Conservation (phyloP, 2,797 vertebrate species). For the Parauchenoglanis ngamensis region DNA sequence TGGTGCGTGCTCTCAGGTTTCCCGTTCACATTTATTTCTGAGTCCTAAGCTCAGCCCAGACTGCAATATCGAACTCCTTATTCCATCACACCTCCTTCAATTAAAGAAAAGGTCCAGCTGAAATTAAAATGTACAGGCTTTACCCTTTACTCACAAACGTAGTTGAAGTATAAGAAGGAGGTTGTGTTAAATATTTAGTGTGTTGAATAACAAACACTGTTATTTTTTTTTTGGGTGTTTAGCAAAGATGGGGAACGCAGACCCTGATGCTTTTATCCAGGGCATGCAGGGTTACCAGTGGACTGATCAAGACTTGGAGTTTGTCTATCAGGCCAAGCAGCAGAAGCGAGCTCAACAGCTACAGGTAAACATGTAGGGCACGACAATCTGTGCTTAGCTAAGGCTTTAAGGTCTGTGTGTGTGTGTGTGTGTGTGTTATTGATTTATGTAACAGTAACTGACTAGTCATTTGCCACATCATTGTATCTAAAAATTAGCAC, state of each 20-base stretch:
- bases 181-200: background rate
- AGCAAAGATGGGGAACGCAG: slow-evolving; percentile 27
- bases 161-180: background rate
- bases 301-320: slow-evolving; percentile 67
- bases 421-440: background rate
- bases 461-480: no score
- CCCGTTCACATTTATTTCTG: background rate
- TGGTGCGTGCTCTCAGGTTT: slow-evolving; percentile 9
- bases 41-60: background rate
- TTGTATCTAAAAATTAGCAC: background rate
- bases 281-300: slow-evolving; percentile 72
- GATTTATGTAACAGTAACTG: background rate
- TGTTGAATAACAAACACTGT: background rate
- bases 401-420: background rate
- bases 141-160: background rate
- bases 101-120: background rate
- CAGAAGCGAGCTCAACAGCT: slow-evolving; percentile 62
- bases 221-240: background rate
- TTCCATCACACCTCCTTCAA: background rate
- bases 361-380: slow-evolving; percentile 59
- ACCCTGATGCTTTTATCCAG: slow-evolving; percentile 64
- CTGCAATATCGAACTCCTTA: background rate
- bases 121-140: background rate
- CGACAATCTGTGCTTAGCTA: background rate
- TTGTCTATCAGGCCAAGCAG: slow-evolving; percentile 63